These are phyloP conservation scores for Elegia similella DNA, from an alignment of 2,888 invertebrate genomes.

Conservation along the genomic window DNA sequence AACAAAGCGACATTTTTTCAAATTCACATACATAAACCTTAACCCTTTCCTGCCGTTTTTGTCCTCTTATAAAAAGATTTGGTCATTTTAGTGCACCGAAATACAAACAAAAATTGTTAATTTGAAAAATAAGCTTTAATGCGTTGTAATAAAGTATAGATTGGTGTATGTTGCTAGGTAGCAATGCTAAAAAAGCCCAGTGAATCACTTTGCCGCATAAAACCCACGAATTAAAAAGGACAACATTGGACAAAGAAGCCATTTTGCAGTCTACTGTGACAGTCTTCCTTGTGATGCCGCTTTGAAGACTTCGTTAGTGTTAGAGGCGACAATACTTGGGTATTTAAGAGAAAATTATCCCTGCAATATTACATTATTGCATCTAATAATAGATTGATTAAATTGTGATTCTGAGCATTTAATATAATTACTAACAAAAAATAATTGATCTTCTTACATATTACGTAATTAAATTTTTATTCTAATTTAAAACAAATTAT, in stretches of 20 bases:
- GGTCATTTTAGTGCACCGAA: slow-evolving; percentile 41
- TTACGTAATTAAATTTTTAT: too few species aligned
- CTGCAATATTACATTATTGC: too few species aligned
- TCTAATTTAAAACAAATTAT: too few species aligned
- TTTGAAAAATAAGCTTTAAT: slow-evolving; percentile 21
- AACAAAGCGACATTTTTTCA: slow-evolving; percentile 33
- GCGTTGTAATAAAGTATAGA: slow-evolving; percentile 18
- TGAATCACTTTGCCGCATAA: slow-evolving; percentile 79
- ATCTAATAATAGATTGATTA: too few species aligned
- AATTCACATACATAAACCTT: slow-evolving; percentile 39
- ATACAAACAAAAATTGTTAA: slow-evolving; percentile 1
- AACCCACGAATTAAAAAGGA: slow-evolving; percentile 78
- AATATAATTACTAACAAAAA: too few species aligned
- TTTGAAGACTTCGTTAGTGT: slow-evolving; percentile 36
- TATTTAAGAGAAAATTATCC: too few species aligned
- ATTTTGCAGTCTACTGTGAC: slow-evolving; percentile 78
- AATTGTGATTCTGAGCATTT: too few species aligned
- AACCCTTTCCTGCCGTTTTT: slow-evolving; percentile 53
- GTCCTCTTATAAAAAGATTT: slow-evolving; percentile 48
- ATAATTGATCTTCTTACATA: too few species aligned
- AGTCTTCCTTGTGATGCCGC: slow-evolving; percentile 73
- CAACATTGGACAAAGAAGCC: slow-evolving; percentile 76
- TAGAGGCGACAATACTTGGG: slow-evolving; percentile 37
- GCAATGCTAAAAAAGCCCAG: slow-evolving; percentile 45
- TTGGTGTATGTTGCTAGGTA: slow-evolving; percentile 25